A percentile compares a stretch with the other conserved stretches of the same genome.
These are phyloP conservation scores for Prorops nasuta DNA, from an alignment of 1,140 invertebrate species.

Conservation along the genomic window DNA sequence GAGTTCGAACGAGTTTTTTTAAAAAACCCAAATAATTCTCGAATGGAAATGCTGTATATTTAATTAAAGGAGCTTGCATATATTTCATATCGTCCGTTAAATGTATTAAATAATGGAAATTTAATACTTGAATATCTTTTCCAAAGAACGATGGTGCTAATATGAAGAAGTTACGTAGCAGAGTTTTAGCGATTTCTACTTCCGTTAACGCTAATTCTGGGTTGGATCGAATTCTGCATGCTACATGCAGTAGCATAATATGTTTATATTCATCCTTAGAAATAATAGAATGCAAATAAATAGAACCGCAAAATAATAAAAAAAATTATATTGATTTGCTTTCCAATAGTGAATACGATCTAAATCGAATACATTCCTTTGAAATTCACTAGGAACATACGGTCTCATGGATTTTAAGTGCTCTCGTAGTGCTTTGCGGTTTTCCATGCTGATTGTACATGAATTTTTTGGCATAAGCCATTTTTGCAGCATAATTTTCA, in stretches of 20 bases:
- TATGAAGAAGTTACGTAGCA: background rate
- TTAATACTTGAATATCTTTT: background rate
- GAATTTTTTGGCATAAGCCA: no score
- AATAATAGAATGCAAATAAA: slow-evolving; percentile 14
- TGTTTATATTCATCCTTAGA: slow-evolving; percentile 10
- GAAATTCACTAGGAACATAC: slow-evolving; percentile 22
- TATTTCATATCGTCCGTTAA: background rate
- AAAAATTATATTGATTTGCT: slow-evolving; percentile 18
- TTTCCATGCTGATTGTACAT: no score
- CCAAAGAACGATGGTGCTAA: background rate
- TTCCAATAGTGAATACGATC: slow-evolving; percentile 18
- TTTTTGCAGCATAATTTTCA: background rate
- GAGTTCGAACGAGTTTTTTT: background rate
- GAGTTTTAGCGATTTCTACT: background rate
- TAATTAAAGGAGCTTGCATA: no score
- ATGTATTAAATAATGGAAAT: slow-evolving; percentile 1
- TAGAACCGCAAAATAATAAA: slow-evolving; percentile 19
- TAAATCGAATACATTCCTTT: slow-evolving; percentile 9
- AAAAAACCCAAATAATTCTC: slow-evolving; percentile 1
- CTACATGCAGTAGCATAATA: slow-evolving; percentile 18
- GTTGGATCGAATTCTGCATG: slow-evolving; percentile 14
- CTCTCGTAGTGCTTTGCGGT: no score
- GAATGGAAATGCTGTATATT: slow-evolving; percentile 1
- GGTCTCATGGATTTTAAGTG: no score
- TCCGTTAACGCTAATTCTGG: background rate